phyloP scores from a whole-genome alignment of 2,113 vertebrate species.

The Aplodontia rufa region DNA sequence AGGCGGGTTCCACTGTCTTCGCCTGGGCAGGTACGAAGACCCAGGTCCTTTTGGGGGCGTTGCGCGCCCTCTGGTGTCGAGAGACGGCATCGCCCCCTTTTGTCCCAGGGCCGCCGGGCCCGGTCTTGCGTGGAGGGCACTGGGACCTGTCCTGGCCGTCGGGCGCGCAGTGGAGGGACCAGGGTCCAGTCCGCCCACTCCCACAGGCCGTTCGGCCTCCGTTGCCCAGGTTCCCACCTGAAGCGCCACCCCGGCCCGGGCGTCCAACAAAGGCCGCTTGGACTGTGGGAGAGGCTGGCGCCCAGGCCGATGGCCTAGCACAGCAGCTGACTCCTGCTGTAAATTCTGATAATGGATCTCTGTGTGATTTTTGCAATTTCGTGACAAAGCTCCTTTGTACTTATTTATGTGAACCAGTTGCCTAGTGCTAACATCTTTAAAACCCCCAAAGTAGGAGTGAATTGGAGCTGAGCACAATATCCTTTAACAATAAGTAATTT shows the following conservation, averaged over 20 bases:
- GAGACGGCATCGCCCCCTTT: neutral
- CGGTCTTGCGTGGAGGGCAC: neutral
- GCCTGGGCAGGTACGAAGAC: no score
- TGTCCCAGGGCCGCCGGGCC: accelerated
- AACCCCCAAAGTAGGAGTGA: neutral
- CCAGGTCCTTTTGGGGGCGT: neutral
- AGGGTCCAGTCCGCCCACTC: neutral
- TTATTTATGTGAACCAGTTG: neutral
- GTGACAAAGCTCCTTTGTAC: neutral
- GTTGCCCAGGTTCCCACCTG: accelerated
- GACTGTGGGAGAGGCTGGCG: neutral
- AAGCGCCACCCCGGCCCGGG: neutral
- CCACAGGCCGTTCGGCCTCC: neutral
- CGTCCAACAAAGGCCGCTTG: neutral
- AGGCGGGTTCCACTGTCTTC: no score
- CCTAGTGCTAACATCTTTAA: neutral
- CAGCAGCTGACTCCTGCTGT: neutral
- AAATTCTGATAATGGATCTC: neutral
- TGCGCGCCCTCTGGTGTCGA: conserved; percentile 45
- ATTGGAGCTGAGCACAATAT: accelerated
- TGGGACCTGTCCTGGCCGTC: neutral
- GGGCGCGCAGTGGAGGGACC: neutral
- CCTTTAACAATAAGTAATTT: neutral
- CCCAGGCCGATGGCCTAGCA: neutral
- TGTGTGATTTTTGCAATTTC: neutral